Conservation (phyloP, 2,113 vertebrate genomes). For the Caranx melampygus region DNA sequence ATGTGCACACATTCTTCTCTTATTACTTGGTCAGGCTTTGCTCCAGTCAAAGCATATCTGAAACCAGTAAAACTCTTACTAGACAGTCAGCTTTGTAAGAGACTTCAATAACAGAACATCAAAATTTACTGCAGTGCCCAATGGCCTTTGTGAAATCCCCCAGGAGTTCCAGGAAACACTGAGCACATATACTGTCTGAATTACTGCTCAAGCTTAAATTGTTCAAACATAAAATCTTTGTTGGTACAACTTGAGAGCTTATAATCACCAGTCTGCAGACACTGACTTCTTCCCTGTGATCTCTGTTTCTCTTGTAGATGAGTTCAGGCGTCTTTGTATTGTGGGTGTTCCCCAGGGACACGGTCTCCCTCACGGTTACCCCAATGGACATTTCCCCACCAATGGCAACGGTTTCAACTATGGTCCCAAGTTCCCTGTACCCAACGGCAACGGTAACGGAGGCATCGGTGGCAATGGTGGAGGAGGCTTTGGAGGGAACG, state of each 20-base stretch:
- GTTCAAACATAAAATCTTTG: constrained; percentile 2
- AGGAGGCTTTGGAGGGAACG: constrained; percentile 33
- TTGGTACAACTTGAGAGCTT: neutral
- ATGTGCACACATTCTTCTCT: constrained; percentile 1
- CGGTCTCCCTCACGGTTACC: constrained; percentile 70
- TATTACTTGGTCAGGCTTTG: constrained; percentile 15
- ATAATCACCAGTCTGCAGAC: neutral
- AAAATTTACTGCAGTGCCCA: neutral
- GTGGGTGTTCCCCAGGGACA: constrained; percentile 84
- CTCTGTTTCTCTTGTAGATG: constrained; percentile 81
- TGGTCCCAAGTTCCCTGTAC: constrained; percentile 61
- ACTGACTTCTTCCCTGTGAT: constrained; percentile 21
- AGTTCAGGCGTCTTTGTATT: constrained; percentile 89
- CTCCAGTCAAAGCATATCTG: constrained; percentile 13
- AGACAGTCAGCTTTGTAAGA: neutral
- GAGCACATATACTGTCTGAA: neutral
- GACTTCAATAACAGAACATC: constrained; percentile 7
- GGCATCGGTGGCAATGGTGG: constrained; percentile 45
- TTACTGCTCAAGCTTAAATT: neutral
- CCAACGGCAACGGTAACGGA: constrained; percentile 77
- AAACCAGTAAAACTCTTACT: constrained; percentile 1
- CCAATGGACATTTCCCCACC: constrained; percentile 68
- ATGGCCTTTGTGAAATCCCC: neutral
- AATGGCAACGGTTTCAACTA: constrained; percentile 78
- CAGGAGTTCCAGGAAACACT: constrained; percentile 12